phyloP scores from a whole-genome alignment of 1,140 invertebrate genomes.

The Ctenoplectra terminalis region DNA sequence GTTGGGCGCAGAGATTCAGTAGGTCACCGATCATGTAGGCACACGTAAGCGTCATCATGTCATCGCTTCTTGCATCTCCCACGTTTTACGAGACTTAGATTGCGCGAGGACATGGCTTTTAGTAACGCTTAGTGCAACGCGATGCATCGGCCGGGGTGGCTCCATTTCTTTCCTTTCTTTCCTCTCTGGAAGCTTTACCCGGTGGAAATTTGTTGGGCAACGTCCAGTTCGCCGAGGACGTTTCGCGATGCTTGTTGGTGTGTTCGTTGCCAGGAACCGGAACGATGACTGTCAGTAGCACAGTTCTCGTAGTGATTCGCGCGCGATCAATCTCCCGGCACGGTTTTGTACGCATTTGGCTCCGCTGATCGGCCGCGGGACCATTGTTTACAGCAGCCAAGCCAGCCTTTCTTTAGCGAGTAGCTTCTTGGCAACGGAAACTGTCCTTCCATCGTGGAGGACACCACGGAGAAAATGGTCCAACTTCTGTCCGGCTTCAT shows the following conservation, averaged over 20 bases:
- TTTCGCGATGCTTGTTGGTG: conserved; percentile 6
- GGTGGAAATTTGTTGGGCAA: conserved; percentile 8
- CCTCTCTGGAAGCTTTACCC: background rate
- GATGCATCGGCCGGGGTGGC: conserved; percentile 63
- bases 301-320: conserved; percentile 1
- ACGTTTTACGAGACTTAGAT: conserved; percentile 57
- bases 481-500: conserved; percentile 49
- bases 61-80: conserved; percentile 66
- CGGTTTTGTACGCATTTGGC: conserved; percentile 48
- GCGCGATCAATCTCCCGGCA: conserved; percentile 31
- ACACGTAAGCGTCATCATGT: conserved; percentile 67
- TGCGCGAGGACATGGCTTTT: conserved; percentile 66
- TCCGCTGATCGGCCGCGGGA: background rate
- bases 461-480: conserved; percentile 15
- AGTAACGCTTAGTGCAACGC: conserved; percentile 68
- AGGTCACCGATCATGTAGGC: conserved; percentile 63
- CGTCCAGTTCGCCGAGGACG: conserved; percentile 33
- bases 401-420: background rate
- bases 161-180: conserved; percentile 1
- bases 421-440: conserved; percentile 62
- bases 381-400: conserved; percentile 33
- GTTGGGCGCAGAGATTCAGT: conserved; percentile 55
- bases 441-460: conserved; percentile 37
- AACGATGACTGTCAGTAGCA: background rate
- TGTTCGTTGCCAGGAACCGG: conserved; percentile 52